phyloP scores from a whole-genome alignment of 1,140 invertebrate species.

The Macrosteles quadrilineatus region DNA sequence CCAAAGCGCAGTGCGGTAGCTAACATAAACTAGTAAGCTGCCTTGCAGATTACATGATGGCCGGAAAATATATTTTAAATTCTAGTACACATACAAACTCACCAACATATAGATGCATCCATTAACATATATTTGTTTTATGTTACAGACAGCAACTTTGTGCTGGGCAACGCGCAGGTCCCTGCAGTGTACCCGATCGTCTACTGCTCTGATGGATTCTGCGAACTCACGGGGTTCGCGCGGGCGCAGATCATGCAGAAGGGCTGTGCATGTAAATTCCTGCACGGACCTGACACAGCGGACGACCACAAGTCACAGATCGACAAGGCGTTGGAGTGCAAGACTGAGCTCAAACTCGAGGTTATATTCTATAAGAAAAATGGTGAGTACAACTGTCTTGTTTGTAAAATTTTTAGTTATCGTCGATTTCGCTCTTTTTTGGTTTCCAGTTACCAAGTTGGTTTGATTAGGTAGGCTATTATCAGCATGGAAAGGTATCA shows the following conservation, averaged over 20 bases:
- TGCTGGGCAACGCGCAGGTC: constrained; percentile 95
- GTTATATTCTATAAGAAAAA: constrained; percentile 94
- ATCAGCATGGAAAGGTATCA: too few species aligned
- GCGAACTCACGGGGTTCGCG: constrained; percentile 91
- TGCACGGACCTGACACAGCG: constrained; percentile 87
- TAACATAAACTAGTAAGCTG: too few species aligned
- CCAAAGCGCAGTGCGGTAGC: too few species aligned
- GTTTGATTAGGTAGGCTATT: too few species aligned
- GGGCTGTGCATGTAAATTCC: constrained; percentile 93
- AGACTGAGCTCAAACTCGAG: constrained; percentile 90
- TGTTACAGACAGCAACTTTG: constrained; percentile 95
- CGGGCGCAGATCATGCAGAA: constrained; percentile 97
- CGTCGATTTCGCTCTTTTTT: too few species aligned
- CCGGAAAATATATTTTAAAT: too few species aligned
- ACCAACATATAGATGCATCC: too few species aligned
- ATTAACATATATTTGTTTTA: too few species aligned
- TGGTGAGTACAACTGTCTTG: constrained; percentile 62
- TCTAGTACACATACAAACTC: too few species aligned
- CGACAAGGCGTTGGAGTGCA: constrained; percentile 83
- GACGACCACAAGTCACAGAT: constrained; percentile 88
- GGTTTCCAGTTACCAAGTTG: too few species aligned
- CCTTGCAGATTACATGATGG: too few species aligned
- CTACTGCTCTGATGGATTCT: constrained; percentile 97
- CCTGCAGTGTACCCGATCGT: constrained; percentile 88
- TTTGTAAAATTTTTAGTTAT: constrained; percentile 1